Percentiles rank a stretch among this genome's conserved stretches.
Conservation (phyloP, 2,888 invertebrate genomes). For the Herminia tarsipennalis region DNA sequence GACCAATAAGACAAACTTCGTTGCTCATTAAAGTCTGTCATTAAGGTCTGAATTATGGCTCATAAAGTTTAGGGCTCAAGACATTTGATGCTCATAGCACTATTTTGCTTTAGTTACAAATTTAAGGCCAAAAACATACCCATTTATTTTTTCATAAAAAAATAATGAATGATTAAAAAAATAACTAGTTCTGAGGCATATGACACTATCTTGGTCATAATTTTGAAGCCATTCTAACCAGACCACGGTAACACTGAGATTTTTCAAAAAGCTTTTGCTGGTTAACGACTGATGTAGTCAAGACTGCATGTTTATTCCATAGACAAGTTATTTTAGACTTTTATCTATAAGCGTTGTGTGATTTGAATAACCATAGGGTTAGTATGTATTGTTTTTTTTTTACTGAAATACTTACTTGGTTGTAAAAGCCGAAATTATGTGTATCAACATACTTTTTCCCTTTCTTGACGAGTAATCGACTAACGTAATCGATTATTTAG, state of each 20-base stretch:
- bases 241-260: conserved; percentile 27
- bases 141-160: too few relatives aligned
- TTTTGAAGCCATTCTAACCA: not conserved
- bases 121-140: not conserved
- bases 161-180: too few relatives aligned
- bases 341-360: conserved; percentile 65
- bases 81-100: too few relatives aligned
- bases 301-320: conserved; percentile 66
- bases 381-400: conserved; percentile 39
- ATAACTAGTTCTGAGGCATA: too few relatives aligned
- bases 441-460: conserved; percentile 13
- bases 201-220: too few relatives aligned
- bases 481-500: not conserved
- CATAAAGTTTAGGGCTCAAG: too few relatives aligned
- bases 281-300: conserved; percentile 57
- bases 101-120: not conserved
- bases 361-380: conserved; percentile 66
- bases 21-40: too few relatives aligned
- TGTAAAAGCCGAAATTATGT: conserved; percentile 24
- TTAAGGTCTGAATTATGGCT: too few relatives aligned
- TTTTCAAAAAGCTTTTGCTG: conserved; percentile 46
- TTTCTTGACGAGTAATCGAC: not conserved
- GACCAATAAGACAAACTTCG: too few relatives aligned
- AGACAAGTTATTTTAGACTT: conserved; percentile 53
- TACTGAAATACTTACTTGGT: conserved; percentile 36